Evolutionary conservation across 2,797 vertebrate genomes (phyloP), one percentile per base, ranked within the genome.

Genomic region (Typhlichthys eigenmanni): DNA sequence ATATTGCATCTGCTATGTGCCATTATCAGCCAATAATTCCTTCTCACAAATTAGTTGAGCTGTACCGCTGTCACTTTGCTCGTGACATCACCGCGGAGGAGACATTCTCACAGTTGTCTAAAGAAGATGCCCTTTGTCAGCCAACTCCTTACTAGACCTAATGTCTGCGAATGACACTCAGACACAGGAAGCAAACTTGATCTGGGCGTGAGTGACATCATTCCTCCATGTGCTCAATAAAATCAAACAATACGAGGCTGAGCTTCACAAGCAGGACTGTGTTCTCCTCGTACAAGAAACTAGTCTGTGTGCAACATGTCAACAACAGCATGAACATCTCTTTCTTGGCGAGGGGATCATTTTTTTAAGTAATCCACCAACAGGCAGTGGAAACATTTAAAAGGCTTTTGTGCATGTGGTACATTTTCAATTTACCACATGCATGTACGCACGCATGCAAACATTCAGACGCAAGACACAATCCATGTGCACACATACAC

Each of bases 211-310:
- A 46, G 52, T 66, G 68, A 84, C 76, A 75, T 81, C 46, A 76
- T 72, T 68, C 67, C 6, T 2, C 64, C 53, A 3, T 61, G 38
- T 11, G 56, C 54, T 71, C 59, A 66, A 49, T 46, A 46, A 72
- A 56, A 58, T 61, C 38, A 9, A 53, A 80, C 62, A 79, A 81
- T 43, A 68, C 6, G 13, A 10, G 12, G 55, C 19, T 55, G 54
- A 61, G 80, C 80, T 80, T 58, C 3, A 71, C 79, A 61, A 74
- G 74, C 68, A 57, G 66, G 85, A 87, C 29, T 19, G 12, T 45
- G 14, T n/a, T 47, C 24, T 60, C 24, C 48, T 13, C 45, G 1
- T 17, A 56, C 48, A 4, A 14, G 51, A 9, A 57, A 12, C 62
- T 13, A 12, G 56, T 62, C 66, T 50, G 64, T 79, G 72, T 43